These are phyloP conservation scores for Scarus forsteni DNA, from an alignment of 2,797 vertebrate species.

Conservation along the genomic window DNA sequence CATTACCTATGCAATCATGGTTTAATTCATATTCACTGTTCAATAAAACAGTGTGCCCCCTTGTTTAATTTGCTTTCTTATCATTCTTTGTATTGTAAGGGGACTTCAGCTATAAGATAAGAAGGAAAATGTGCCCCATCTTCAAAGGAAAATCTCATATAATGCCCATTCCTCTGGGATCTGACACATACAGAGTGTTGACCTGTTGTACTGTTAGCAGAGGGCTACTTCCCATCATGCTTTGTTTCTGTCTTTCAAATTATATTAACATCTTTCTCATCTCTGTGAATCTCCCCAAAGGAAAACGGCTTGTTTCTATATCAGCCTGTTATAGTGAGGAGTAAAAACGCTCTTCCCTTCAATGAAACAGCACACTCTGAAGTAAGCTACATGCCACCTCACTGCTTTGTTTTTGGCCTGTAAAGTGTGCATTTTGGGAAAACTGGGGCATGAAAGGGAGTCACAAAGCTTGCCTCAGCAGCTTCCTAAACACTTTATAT, in stretches of 20 bases:
- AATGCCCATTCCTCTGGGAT: constrained; percentile 2
- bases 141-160: constrained; percentile 19
- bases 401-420: constrained; percentile 32
- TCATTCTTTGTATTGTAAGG: too few species aligned
- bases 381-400: constrained; percentile 25
- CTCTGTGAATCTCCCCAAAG: constrained; percentile 27
- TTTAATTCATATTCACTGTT: too few species aligned
- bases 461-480: constrained; percentile 59
- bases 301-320: background rate
- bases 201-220: constrained; percentile 7
- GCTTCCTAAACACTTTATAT: constrained; percentile 52
- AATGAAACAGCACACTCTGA: constrained; percentile 22
- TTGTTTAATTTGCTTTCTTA: too few species aligned
- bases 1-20: too few species aligned
- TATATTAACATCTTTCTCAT: constrained; percentile 41
- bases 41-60: too few species aligned
- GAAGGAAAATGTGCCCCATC: background rate
- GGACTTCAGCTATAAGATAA: background rate
- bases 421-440: constrained; percentile 37
- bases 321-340: constrained; percentile 18
- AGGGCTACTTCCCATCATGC: background rate
- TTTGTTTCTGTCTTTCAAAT: constrained; percentile 36
- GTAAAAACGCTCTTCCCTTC: constrained; percentile 36
- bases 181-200: constrained; percentile 10
- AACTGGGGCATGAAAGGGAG: constrained; percentile 36